A percentile compares a stretch with the other conserved stretches of the same genome.
Conservation (phyloP, 2,113 vertebrate genomes). For the Vidua chalybeata region DNA sequence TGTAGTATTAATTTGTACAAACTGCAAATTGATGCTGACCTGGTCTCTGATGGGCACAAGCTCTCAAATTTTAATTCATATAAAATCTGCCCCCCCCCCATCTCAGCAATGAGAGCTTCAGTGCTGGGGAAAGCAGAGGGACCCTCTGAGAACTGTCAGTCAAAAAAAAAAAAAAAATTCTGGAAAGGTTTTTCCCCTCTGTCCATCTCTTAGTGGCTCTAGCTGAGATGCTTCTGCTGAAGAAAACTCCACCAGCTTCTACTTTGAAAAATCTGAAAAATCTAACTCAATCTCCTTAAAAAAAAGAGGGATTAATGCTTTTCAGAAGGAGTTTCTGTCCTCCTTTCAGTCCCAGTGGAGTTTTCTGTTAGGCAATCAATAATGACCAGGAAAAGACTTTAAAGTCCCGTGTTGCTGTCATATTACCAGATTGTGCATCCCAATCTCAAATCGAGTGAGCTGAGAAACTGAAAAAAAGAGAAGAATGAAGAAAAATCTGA, state of each 20-base stretch:
- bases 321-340: neutral
- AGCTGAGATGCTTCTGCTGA: neutral
- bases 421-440: neutral
- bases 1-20: neutral
- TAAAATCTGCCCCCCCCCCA: neutral
- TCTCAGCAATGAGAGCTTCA: neutral
- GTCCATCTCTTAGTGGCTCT: neutral
- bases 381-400: neutral
- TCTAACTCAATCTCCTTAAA: neutral
- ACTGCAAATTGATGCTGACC: neutral
- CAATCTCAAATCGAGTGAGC: rapidly evolving
- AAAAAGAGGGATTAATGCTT: neutral
- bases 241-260: neutral
- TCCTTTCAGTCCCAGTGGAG: neutral
- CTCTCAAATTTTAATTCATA: neutral
- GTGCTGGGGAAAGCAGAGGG: neutral
- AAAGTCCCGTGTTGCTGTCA: neutral
- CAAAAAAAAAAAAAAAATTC: neutral
- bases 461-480: neutral
- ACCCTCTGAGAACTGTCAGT: neutral
- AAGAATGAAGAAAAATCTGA: neutral
- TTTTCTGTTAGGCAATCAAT: neutral
- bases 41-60: neutral
- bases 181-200: neutral
- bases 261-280: neutral